A percentile compares a stretch with the other conserved stretches of the same genome.
These are phyloP conservation scores for Melanchra persicariae DNA, from an alignment of 2,888 invertebrate species.

Conservation along the genomic window DNA sequence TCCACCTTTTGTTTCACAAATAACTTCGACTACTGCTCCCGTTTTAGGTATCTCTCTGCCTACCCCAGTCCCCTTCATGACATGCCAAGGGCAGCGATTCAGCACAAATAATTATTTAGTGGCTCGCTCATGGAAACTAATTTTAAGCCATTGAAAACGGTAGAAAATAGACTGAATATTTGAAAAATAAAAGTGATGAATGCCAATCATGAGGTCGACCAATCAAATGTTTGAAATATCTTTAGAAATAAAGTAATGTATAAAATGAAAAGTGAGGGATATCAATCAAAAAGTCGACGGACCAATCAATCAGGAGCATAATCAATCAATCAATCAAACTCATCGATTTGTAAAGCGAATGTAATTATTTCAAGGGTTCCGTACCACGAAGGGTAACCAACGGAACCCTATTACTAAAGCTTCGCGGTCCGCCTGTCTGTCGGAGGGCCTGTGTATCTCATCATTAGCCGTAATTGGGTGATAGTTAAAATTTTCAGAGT, in stretches of 20 bases:
- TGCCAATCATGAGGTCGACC: no score
- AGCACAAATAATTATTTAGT: conserved; percentile 73
- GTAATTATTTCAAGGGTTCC: not conserved
- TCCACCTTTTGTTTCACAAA: conserved; percentile 64
- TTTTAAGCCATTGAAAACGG: conserved; percentile 18
- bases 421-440: no score
- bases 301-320: conserved; percentile 4
- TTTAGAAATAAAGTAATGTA: not conserved
- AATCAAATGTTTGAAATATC: not conserved
- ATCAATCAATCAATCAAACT: conserved; percentile 20
- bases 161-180: not conserved
- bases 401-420: no score
- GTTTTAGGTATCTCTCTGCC: conserved; percentile 53
- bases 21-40: conserved; percentile 47
- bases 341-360: not conserved
- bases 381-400: no score
- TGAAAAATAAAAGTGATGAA: not conserved
- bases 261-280: not conserved
- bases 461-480: no score
- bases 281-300: conserved; percentile 15
- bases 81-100: conserved; percentile 73
- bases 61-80: conserved; percentile 47
- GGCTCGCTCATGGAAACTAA: conserved; percentile 47
- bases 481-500: not conserved
- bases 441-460: no score